Evolutionary conservation across 2,113 vertebrate species (phyloP), one percentile per base, ranked within the genome.

Genomic region (Syngnathus scovelli): DNA sequence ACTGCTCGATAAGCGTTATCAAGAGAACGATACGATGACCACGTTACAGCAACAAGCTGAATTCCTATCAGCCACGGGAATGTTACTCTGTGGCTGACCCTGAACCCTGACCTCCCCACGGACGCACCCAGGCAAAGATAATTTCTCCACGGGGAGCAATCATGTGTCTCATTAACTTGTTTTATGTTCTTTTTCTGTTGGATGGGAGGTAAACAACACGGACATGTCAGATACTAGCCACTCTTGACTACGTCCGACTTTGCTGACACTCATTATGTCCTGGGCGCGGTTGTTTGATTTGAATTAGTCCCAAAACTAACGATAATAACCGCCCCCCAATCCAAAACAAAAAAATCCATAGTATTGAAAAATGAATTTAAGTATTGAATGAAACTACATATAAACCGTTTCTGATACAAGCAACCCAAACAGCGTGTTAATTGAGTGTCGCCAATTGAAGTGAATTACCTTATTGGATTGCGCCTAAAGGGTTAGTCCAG

Each of bases 401-500:
- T 27, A 27, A 27, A 27, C 27, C 27, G 27, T 36, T 15, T 15
- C n/a, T n/a, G 7, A 44, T n/a, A 39, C 48, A 15, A 18, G 12
- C 67, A 51, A 23, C 51, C 16, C 55, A 15, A 49, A 16, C 76
- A 54, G 67, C 41, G 49, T 21, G 65, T 70, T 7, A 38, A 37
- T n/a, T 16, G 6, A 68, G 41, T 52, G 70, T 39, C 1, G 36
- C 37, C 65, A 66, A 60, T 69, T 74, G 58, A 69, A 44, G 60
- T 38, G 13, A 76, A 76, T 71, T 77, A 69, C 64, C n/a, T n/a
- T 81, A 83, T 75, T 84, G 79, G 73, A 79, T 81, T 82, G 21
- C 74, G 69, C 55, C 56, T 38, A 67, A 81, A 59, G 37, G 64
- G 76, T 69, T 80, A 71, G n/a, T 72, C 70, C 21, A 59, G 76